Evolutionary conservation across 1,140 invertebrate genomes (phyloP).

Genomic region (Eciton burchellii): DNA sequence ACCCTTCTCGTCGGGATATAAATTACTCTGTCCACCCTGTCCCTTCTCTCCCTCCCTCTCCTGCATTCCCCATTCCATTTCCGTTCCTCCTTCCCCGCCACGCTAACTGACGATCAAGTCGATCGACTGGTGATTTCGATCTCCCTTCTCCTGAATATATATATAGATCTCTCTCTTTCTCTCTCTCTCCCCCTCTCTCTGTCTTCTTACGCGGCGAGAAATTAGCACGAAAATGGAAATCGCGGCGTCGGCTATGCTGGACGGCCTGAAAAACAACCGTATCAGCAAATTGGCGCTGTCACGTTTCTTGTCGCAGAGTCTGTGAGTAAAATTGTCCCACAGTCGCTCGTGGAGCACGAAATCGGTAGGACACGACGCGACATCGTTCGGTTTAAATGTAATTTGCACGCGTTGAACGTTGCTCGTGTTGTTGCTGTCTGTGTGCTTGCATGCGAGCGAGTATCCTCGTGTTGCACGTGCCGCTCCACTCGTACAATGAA

Average conservation of each 20-base stretch:
- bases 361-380: constrained; percentile 58
- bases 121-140: neutral
- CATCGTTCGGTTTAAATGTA: constrained; percentile 1
- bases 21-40: no score
- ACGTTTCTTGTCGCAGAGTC: constrained; percentile 90
- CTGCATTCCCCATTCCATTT: no score
- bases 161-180: no score
- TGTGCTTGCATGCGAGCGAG: constrained; percentile 20
- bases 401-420: constrained; percentile 5
- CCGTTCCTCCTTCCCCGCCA: no score
- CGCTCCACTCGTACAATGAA: neutral
- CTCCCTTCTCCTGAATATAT: neutral
- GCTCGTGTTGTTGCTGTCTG: neutral
- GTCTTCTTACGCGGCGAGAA: constrained; percentile 25
- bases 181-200: no score
- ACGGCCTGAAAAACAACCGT: constrained; percentile 90
- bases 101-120: constrained; percentile 3
- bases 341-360: constrained; percentile 62
- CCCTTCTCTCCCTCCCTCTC: no score
- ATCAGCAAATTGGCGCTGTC: constrained; percentile 90
- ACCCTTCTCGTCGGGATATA: no score
- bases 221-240: constrained; percentile 82
- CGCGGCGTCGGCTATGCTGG: constrained; percentile 88
- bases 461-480: constrained; percentile 11
- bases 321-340: constrained; percentile 87